phyloP scores from a whole-genome alignment of 2,888 invertebrate species.

The Tethea ocularis region DNA sequence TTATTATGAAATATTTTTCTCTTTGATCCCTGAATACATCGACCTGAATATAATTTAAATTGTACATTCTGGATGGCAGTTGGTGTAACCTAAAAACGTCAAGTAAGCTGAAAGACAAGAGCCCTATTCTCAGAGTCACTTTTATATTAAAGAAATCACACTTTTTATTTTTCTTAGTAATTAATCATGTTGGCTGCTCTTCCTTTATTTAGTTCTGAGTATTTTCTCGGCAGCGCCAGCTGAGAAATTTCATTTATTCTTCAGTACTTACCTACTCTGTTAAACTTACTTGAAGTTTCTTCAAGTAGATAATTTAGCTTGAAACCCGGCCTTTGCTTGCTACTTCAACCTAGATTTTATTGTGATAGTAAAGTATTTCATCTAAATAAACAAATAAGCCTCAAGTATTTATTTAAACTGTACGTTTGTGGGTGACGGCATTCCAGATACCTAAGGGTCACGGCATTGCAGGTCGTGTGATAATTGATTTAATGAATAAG shows the following conservation, averaged over 20 bases:
- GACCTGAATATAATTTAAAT: no score
- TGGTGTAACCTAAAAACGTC: background rate
- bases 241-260: slow-evolving; percentile 62
- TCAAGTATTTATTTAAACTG: no score
- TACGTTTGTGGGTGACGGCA: no score
- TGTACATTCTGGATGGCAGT: background rate
- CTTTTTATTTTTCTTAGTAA: slow-evolving; percentile 57
- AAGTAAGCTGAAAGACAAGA: slow-evolving; percentile 3
- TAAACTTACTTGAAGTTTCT: slow-evolving; percentile 46
- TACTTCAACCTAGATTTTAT: slow-evolving; percentile 14
- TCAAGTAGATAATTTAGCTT: slow-evolving; percentile 49
- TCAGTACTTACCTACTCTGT: slow-evolving; percentile 45
- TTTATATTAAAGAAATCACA: slow-evolving; percentile 31
- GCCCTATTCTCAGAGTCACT: slow-evolving; percentile 16
- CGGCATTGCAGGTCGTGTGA: no score
- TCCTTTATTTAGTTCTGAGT: slow-evolving; percentile 46
- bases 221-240: slow-evolving; percentile 45
- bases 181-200: slow-evolving; percentile 59
- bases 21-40: no score
- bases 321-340: slow-evolving; percentile 21
- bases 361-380: slow-evolving; percentile 14
- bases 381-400: no score
- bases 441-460: no score
- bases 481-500: no score
- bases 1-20: no score